Evolutionary conservation across 2,797 vertebrate species (phyloP), one percentile per base, ranked within the genome.

Genomic region (Botia kubotai): DNA sequence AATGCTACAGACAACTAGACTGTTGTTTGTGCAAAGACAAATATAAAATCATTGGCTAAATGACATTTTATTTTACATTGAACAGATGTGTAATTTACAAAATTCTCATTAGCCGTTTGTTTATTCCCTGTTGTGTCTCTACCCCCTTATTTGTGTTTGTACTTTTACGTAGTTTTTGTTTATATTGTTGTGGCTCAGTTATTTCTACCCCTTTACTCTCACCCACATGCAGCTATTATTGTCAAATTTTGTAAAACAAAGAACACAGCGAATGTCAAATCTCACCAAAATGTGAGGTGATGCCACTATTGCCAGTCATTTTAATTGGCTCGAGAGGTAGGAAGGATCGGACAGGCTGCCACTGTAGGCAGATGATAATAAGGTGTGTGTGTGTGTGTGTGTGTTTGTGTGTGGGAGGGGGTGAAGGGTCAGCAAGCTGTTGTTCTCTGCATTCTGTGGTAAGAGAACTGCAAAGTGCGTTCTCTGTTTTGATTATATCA

Each of bases 221-320:
- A 71, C 65, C 60, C 72, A 81, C 79, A 76, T 70, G 48, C 71
- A 48, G 79, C 71, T 73, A 80, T 70, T 78, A 66, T 79, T 81
- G 62, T 82, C 65, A 55, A 62, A 79, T 78, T 83, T 77, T 72
- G 39, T 23, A 29, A 66, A 71, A 74, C 63, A 60, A 29, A 26
- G 23, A 72, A 62, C 75, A 63, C 68, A 80, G 66, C 57, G 53
- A 79, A 84, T 81, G 75, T 82, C 79, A 81, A 76, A 76, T 62
- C 26, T 23, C 75, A 71, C 48, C 48, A 19, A 48, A 75, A 75
- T 75, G 78, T 80, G 79, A 75, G 65, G 78, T 78, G 79, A 87
- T 79, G 74, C 60, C 14, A 74, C 79, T 75, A 43, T 86, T 88
- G 88, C 87, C 87, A 88, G 80, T 90, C 88, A 89, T 85, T 88